Conservation (phyloP, 2,113 vertebrate genomes). For the Euleptes europaea region DNA sequence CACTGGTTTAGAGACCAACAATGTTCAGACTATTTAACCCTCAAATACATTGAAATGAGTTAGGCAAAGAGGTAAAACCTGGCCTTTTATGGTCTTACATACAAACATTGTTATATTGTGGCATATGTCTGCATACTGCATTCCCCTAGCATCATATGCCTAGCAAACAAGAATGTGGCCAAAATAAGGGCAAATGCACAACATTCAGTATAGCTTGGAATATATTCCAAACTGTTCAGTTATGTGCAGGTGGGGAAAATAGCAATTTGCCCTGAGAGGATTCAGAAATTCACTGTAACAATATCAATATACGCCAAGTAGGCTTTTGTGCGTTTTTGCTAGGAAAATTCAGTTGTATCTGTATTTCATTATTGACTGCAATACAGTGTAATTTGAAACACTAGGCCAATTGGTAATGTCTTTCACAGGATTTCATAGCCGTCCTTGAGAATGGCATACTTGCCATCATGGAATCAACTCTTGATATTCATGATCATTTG, state of each 20-base stretch:
- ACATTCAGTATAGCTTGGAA: neutral
- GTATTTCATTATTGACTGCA: neutral
- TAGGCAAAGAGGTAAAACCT: neutral
- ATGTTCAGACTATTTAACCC: conserved; percentile 22
- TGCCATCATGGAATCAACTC: neutral
- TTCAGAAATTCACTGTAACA: neutral
- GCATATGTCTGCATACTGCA: neutral
- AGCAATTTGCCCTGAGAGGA: neutral
- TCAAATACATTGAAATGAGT: conserved; percentile 18
- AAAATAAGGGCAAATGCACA: neutral
- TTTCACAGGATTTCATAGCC: neutral
- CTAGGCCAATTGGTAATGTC: neutral
- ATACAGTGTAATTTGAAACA: neutral
- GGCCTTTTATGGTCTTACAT: conserved; percentile 16
- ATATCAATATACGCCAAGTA: neutral
- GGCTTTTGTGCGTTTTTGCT: neutral
- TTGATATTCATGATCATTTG: neutral
- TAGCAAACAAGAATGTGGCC: neutral
- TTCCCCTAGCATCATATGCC: neutral
- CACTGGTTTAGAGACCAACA: neutral
- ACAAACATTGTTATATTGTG: conserved; percentile 17
- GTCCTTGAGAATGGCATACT: neutral
- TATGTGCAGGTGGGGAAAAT: neutral
- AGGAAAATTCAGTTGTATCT: neutral
- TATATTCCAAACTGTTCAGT: neutral